These are phyloP conservation scores for Julus scanicus DNA, from an alignment of 2,888 invertebrate genomes.

Conservation along the genomic window DNA sequence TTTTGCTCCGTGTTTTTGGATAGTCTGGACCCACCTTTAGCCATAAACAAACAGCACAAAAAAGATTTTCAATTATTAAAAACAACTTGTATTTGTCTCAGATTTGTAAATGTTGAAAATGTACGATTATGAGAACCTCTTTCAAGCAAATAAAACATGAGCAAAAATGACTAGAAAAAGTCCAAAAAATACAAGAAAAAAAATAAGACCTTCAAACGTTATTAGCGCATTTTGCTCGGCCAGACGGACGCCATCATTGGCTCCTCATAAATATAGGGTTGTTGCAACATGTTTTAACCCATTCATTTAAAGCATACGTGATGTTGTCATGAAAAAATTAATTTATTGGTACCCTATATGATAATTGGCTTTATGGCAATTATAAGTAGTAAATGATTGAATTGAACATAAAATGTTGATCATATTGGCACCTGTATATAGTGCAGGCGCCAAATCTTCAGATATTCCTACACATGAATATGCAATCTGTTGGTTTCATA, in stretches of 20 bases:
- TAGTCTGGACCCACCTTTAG: no score
- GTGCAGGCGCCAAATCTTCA: background rate
- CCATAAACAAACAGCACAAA: no score
- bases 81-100: no score
- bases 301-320: background rate
- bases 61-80: no score
- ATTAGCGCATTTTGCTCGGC: constrained; percentile 21
- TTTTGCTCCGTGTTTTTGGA: no score
- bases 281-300: background rate
- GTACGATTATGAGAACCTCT: no score
- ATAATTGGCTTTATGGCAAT: background rate
- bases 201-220: background rate
- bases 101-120: no score
- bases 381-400: background rate
- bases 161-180: no score
- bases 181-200: background rate
- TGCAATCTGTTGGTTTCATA: no score
- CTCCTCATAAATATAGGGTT: constrained; percentile 23
- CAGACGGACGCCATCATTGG: background rate
- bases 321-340: background rate
- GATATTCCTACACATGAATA: background rate
- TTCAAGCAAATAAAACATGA: no score
- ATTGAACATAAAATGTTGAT: background rate
- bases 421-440: no score
- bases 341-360: background rate